Conservation (phyloP, 2,888 invertebrate genomes). For the Syrphus vitripennis region DNA sequence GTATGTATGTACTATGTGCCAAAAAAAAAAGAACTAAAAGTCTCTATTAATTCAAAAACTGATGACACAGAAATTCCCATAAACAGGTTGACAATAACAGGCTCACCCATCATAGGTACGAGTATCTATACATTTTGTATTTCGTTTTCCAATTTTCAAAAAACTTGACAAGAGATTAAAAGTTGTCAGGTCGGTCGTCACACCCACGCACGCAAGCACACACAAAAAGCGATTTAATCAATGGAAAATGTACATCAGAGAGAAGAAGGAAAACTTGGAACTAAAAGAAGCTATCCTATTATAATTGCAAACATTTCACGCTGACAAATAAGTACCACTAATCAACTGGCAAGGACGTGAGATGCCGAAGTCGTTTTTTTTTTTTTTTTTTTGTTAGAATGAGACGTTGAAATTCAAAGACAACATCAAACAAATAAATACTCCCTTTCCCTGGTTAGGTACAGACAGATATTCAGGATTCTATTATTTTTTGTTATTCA, state of each 20-base stretch:
- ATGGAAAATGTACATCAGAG: background rate
- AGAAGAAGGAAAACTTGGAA: background rate
- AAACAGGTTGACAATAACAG: background rate
- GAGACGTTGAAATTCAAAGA: background rate
- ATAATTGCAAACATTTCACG: constrained; percentile 39
- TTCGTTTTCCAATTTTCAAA: background rate
- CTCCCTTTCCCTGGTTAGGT: background rate
- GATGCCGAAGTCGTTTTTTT: background rate
- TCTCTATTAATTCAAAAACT: background rate
- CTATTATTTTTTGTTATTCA: background rate
- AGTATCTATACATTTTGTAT: background rate
- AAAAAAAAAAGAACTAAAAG: background rate
- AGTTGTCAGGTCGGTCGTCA: background rate
- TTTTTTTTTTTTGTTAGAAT: background rate
- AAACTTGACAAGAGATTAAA: background rate
- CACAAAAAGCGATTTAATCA: background rate
- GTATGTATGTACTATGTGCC: too few relatives aligned
- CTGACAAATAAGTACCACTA: constrained; percentile 25
- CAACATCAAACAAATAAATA: background rate
- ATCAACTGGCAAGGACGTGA: constrained; percentile 27
- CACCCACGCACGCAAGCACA: background rate
- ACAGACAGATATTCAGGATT: background rate
- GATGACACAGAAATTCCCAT: background rate
- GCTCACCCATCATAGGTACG: background rate
- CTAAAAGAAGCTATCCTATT: background rate